Evolutionary conservation across 2,113 vertebrate genomes (phyloP).

Genomic region (Ptychochromis oligacanthus): DNA sequence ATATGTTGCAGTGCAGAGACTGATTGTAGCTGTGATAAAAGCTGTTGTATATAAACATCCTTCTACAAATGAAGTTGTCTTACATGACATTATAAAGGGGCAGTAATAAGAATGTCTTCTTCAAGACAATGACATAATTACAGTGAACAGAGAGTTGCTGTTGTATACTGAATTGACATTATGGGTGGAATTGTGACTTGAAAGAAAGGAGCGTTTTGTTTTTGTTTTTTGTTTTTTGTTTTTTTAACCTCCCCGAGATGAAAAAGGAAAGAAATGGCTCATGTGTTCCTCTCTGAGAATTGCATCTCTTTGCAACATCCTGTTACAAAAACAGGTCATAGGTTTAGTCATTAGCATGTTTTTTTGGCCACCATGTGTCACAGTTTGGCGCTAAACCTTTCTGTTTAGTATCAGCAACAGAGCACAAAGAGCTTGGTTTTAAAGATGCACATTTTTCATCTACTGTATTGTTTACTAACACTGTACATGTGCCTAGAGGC

Average conservation of each 20-base stretch:
- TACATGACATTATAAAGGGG: background rate
- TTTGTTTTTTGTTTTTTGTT: constrained; percentile 2
- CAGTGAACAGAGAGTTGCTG: background rate
- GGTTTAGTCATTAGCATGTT: constrained; percentile 27
- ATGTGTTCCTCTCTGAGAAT: constrained; percentile 48
- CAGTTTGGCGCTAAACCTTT: background rate
- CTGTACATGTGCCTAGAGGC: background rate
- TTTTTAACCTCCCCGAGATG: constrained; percentile 20
- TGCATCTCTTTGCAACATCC: constrained; percentile 72
- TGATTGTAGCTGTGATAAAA: constrained; percentile 58
- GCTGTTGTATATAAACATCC: constrained; percentile 47
- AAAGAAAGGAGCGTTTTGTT: background rate
- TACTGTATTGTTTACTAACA: background rate
- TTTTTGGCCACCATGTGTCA: constrained; percentile 11
- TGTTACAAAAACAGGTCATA: constrained; percentile 69
- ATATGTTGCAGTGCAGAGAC: constrained; percentile 62
- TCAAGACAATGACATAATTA: background rate
- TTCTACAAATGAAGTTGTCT: background rate
- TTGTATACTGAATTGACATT: background rate
- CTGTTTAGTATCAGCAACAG: background rate
- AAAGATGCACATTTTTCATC: background rate
- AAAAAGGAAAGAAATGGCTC: constrained; percentile 67
- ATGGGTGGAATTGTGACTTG: background rate
- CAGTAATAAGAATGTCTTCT: background rate
- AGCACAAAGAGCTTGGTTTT: background rate